phyloP scores from a whole-genome alignment of 2,888 invertebrate species.

The Aphrophora alni region DNA sequence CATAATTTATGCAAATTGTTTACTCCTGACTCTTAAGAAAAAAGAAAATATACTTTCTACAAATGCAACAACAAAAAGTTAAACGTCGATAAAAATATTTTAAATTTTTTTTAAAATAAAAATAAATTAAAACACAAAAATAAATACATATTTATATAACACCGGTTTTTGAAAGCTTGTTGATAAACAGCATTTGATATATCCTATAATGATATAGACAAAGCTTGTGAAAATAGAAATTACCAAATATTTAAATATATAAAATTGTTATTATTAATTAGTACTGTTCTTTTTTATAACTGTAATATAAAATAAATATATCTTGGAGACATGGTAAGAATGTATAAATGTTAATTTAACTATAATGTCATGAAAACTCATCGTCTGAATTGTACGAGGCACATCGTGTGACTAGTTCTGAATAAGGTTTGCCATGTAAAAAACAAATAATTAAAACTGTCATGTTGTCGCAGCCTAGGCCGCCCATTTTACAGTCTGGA shows the following conservation, averaged over 20 bases:
- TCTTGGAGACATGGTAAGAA: background rate
- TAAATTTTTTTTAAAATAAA: background rate
- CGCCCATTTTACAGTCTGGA: conserved; percentile 96
- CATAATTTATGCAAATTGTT: background rate
- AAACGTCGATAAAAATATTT: background rate
- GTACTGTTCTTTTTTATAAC: background rate
- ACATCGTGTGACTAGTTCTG: conserved; percentile 45
- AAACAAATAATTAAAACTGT: conserved; percentile 91
- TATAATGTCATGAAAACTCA: background rate
- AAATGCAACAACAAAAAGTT: background rate
- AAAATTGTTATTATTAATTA: background rate
- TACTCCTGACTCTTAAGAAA: background rate
- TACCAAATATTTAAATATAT: background rate
- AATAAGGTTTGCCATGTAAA: conserved; percentile 60
- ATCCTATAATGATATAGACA: too few species aligned
- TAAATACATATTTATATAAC: background rate
- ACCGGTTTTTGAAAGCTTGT: background rate
- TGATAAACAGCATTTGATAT: background rate
- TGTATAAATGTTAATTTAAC: background rate
- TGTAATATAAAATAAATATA: background rate
- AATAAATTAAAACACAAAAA: background rate
- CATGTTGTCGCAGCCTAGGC: conserved; percentile 99
- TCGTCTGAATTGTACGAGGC: conserved; percentile 11
- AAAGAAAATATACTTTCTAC: background rate
- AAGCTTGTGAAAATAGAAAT: too few species aligned